Conservation (phyloP, 2,113 vertebrate genomes). For the Antechinus stuartii region DNA sequence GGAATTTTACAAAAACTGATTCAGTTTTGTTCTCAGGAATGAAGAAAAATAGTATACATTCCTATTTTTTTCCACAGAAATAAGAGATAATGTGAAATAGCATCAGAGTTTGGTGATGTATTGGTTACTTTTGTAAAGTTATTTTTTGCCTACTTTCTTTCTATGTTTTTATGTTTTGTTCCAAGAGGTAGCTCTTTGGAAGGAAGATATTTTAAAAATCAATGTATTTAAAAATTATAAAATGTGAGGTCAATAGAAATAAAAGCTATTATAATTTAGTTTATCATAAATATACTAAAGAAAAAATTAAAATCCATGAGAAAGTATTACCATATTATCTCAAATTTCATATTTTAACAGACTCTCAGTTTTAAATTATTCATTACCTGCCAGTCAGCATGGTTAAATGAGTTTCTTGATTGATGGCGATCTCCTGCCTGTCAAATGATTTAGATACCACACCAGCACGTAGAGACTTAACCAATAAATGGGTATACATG, state of each 20-base stretch:
- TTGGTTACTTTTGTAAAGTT: background rate
- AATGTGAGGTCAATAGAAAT: background rate
- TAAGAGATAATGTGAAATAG: background rate
- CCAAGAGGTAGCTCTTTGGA: too few species aligned
- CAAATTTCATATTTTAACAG: slow-evolving; percentile 43
- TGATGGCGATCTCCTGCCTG: slow-evolving; percentile 43
- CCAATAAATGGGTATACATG: slow-evolving; percentile 54
- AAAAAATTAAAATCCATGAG: background rate
- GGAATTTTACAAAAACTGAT: background rate
- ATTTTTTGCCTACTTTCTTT: background rate
- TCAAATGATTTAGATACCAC: slow-evolving; percentile 56
- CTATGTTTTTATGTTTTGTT: too few species aligned
- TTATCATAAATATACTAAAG: slow-evolving; percentile 28
- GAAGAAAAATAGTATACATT: background rate
- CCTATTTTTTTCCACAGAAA: background rate
- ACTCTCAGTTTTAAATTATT: background rate
- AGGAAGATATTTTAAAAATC: too few species aligned
- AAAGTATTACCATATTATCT: slow-evolving; percentile 15
- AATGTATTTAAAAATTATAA: background rate
- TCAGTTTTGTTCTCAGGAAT: background rate
- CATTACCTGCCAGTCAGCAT: slow-evolving; percentile 32
- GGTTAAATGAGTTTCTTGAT: slow-evolving; percentile 42
- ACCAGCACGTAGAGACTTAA: slow-evolving; percentile 65
- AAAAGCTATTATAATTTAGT: background rate
- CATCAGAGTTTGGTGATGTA: background rate